Evolutionary conservation across 2,888 invertebrate species (phyloP).

Genomic region (Rhogogaster chlorosoma): DNA sequence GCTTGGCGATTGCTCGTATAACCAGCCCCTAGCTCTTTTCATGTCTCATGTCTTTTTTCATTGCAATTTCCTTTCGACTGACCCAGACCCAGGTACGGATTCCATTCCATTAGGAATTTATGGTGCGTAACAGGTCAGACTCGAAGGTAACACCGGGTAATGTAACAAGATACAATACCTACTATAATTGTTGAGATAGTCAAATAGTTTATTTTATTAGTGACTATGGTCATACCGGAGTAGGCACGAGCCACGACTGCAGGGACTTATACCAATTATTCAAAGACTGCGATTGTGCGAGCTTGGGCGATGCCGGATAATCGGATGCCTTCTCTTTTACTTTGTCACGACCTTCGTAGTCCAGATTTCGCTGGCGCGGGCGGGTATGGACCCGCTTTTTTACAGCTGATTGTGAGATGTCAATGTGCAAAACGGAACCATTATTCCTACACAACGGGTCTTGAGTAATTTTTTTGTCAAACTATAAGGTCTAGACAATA

Average conservation of each 20-base stretch:
- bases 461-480: not conserved
- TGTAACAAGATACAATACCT: conserved; percentile 17
- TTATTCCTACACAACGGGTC: not conserved
- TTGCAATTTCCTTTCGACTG: conserved; percentile 41
- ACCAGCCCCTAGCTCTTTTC: not conserved
- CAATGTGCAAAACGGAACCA: not conserved
- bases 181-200: conserved; percentile 25
- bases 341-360: conserved; percentile 28
- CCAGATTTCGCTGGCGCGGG: conserved; percentile 19
- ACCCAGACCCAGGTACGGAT: conserved; percentile 40
- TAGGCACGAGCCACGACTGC: not conserved
- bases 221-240: not conserved
- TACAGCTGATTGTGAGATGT: not conserved
- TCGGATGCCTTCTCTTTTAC: conserved; percentile 22
- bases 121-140: conserved; percentile 22
- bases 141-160: not conserved
- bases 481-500: not conserved
- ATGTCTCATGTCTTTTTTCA: conserved; percentile 14
- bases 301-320: conserved; percentile 4
- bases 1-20: conserved; percentile 30
- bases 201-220: not conserved
- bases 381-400: not conserved
- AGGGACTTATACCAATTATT: not conserved
- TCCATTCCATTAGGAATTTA: conserved; percentile 43
- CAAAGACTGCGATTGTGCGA: conserved; percentile 26